phyloP scores from a whole-genome alignment of 2,113 vertebrate genomes.

The Eretmodus cyanostictus region DNA sequence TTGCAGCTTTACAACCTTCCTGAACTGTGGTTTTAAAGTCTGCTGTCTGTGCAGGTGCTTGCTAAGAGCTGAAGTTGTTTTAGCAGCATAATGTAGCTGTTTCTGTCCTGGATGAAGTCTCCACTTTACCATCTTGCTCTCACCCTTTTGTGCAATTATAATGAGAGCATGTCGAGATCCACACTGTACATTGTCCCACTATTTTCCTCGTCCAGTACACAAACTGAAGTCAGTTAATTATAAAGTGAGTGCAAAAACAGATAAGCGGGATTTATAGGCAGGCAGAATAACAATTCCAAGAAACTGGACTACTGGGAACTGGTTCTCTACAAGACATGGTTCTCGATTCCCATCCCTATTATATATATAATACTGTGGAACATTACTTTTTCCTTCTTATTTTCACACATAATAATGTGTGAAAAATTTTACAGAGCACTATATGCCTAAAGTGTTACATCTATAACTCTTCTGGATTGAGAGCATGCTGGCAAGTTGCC shows the following conservation, averaged over 20 bases:
- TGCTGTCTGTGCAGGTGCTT: background rate
- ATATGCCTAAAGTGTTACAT: background rate
- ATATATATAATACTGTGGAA: background rate
- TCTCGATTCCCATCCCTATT: background rate
- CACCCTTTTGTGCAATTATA: background rate
- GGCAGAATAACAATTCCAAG: background rate
- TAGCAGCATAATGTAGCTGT: background rate
- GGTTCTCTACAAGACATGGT: background rate
- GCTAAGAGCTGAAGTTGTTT: background rate
- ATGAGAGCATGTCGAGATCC: background rate
- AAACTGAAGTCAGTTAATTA: background rate
- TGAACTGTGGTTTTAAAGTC: background rate
- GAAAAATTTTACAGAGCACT: background rate
- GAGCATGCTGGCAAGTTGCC: background rate
- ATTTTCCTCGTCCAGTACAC: background rate
- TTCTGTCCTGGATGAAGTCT: background rate
- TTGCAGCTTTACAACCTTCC: background rate
- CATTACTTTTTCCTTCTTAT: background rate
- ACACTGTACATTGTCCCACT: background rate
- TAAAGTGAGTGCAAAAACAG: background rate
- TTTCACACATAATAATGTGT: background rate
- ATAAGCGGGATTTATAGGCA: background rate
- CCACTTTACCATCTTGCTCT: background rate
- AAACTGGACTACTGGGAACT: background rate
- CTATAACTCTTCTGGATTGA: background rate